A percentile compares a stretch with the other conserved stretches of the same genome.
These are phyloP conservation scores for Chrysolina haemoptera DNA, from an alignment of 2,888 invertebrate species.

Conservation along the genomic window DNA sequence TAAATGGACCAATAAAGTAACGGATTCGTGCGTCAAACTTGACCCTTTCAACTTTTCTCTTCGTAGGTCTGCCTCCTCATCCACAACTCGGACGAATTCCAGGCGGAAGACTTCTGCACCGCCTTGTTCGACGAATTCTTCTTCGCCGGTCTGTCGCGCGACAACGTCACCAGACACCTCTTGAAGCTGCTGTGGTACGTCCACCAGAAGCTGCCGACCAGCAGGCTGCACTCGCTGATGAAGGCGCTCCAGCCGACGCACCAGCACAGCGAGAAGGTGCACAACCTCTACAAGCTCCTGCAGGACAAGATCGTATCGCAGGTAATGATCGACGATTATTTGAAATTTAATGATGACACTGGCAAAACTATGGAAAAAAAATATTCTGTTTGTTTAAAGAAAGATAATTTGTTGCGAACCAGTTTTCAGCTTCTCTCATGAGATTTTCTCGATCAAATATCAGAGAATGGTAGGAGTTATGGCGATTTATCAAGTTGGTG, in stretches of 20 bases:
- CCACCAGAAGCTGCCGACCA: slow-evolving; percentile 86
- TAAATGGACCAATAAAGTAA: no score
- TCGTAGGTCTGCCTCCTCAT: slow-evolving; percentile 81
- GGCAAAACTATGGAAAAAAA: no score
- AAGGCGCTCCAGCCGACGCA: slow-evolving; percentile 84
- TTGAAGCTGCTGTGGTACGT: slow-evolving; percentile 93
- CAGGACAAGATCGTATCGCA: slow-evolving; percentile 84
- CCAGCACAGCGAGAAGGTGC: slow-evolving; percentile 89
- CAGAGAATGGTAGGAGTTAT: no score
- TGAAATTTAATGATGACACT: no score
- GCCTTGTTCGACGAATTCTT: slow-evolving; percentile 97
- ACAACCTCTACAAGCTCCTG: slow-evolving; percentile 82
- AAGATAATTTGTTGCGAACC: no score
- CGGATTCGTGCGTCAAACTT: no score
- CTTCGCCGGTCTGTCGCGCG: slow-evolving; percentile 88
- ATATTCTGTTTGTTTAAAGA: no score
- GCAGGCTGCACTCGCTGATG: slow-evolving; percentile 84
- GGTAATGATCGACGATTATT: no score
- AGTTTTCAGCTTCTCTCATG: no score
- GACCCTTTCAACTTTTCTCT: slow-evolving; percentile 6
- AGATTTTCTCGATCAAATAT: no score
- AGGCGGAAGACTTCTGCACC: slow-evolving; percentile 94
- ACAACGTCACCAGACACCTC: slow-evolving; percentile 93
- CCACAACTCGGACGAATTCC: slow-evolving; percentile 92
- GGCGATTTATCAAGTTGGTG: no score